Base-by-base conservation (phyloP, 2,797 vertebrate species). In the Intellagama lesueurii region DNA sequence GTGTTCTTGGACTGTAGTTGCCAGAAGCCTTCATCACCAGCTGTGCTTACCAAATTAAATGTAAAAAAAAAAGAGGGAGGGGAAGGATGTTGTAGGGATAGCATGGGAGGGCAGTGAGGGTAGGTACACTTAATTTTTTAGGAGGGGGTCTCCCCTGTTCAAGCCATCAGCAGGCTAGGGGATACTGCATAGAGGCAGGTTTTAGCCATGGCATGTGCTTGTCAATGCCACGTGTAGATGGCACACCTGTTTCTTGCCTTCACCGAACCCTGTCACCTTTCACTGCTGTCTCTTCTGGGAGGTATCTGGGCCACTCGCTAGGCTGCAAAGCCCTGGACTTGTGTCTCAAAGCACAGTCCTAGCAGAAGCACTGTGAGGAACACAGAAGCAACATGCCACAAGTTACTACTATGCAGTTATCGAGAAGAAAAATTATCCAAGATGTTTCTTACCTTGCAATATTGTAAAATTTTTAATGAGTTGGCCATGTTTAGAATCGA, bases 391-490 rank as follows among this genome's bases (percentile, higher is more conserved):
- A 84, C 40, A 32, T 14, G 76, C n/a, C 26, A 75, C 52, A n/a
- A 7, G 44, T 7, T 44, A n/a, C 26, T 60, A 2, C 60, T 73
- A 1, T 6, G 30, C 22, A 12, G 11, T 4, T 68, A 11, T 44
- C 56, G 44, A 28, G 11, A 14, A 28, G 84, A 79, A 14, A 40
- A 32, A 80, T 86, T n/a, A 77, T 49, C 70, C 86, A 3, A 64
- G 24, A 88, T 81, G 70, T 32, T 85, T 66, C 97, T 95, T 96
- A 99, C 99, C 99, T 96, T 99, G 98, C 89, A 99, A 96, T 94
- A 99, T 98, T 73, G 99, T 99, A 95, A 99, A 99, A 95, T 99
- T 99, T 95, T 98, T 99, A 96, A 99, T 99, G 30, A 99, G 98
- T 88, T 99, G 99, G 24, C 98, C 98, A 86, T 99, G 99, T 93